Percentiles rank a stretch among this genome's conserved stretches.
Evolutionary conservation across 2,888 invertebrate genomes (phyloP).

Genomic region (Zygaena filipendulae): DNA sequence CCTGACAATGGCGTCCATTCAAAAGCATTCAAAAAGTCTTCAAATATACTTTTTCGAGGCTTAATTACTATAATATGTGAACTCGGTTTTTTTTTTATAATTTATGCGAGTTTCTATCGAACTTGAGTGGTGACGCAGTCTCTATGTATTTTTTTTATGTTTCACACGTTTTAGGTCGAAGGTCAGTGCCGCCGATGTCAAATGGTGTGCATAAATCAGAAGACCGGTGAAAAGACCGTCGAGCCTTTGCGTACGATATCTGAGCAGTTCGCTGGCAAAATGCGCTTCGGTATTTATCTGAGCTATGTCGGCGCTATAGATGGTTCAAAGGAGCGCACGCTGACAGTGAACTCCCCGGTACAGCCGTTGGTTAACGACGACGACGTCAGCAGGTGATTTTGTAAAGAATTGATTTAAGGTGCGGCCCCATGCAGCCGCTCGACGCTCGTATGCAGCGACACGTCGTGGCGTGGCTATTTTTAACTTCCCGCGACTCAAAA

Average conservation of each 20-base stretch:
- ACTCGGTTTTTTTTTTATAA: too few relatives aligned
- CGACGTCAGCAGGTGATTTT: slow-evolving; percentile 43
- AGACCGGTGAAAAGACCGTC: slow-evolving; percentile 80
- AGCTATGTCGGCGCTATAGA: slow-evolving; percentile 45
- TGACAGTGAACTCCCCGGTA: slow-evolving; percentile 29
- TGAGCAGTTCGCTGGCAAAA: slow-evolving; percentile 77
- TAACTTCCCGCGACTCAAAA: too few relatives aligned
- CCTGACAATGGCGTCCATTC: too few relatives aligned
- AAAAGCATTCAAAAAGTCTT: too few relatives aligned
- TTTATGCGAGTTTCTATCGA: too few relatives aligned
- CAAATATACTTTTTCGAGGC: too few relatives aligned
- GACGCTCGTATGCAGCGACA: too few relatives aligned
- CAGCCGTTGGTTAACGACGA: slow-evolving; percentile 33
- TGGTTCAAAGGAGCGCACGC: slow-evolving; percentile 26
- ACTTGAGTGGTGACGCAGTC: too few relatives aligned
- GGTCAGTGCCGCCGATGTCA: slow-evolving; percentile 91
- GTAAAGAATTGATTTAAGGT: slow-evolving; percentile 4
- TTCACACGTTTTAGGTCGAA: slow-evolving; percentile 78
- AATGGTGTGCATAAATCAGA: slow-evolving; percentile 95
- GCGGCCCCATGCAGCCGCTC: too few relatives aligned
- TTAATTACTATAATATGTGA: too few relatives aligned
- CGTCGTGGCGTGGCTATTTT: too few relatives aligned
- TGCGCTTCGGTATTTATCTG: slow-evolving; percentile 85
- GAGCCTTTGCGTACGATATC: slow-evolving; percentile 84
- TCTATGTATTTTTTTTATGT: too few relatives aligned